These are phyloP conservation scores for Sebastes steindachneri DNA, from an alignment of 2,797 vertebrate genomes.

Conservation along the genomic window DNA sequence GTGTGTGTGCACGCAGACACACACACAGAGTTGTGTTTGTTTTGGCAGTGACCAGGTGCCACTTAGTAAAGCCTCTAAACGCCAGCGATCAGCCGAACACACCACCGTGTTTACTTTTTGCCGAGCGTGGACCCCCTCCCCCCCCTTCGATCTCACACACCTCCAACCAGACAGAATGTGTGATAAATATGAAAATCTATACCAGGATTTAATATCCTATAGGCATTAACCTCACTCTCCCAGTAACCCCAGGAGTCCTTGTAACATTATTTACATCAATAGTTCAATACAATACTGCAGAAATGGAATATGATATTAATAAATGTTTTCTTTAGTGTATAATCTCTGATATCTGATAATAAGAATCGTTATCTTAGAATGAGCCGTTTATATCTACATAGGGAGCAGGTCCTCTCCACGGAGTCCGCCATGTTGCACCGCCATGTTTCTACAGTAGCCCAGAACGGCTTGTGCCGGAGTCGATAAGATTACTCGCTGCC, in stretches of 20 bases:
- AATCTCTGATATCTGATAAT: too few relatives aligned
- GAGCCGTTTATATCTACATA: too few relatives aligned
- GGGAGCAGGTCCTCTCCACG: too few relatives aligned
- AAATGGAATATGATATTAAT: too few relatives aligned
- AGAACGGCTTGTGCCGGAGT: too few relatives aligned
- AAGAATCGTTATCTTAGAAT: too few relatives aligned
- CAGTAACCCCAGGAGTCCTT: not conserved
- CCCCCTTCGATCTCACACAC: not conserved
- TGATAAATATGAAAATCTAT: not conserved
- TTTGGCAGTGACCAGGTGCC: constrained; percentile 81
- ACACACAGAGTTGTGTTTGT: constrained; percentile 66
- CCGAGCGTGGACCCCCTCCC: constrained; percentile 12
- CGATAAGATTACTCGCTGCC: too few relatives aligned
- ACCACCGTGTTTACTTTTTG: constrained; percentile 45
- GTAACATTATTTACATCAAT: not conserved
- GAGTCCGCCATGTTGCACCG: too few relatives aligned
- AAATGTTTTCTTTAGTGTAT: too few relatives aligned
- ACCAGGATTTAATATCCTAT: not conserved
- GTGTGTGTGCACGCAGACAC: not conserved
- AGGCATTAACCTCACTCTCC: not conserved
- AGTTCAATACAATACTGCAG: not conserved
- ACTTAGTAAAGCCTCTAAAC: constrained; percentile 77
- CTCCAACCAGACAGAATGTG: not conserved
- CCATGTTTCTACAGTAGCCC: too few relatives aligned
- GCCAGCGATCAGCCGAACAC: constrained; percentile 63